Conservation (phyloP, 2,797 vertebrate species). For the Sylvia borin region DNA sequence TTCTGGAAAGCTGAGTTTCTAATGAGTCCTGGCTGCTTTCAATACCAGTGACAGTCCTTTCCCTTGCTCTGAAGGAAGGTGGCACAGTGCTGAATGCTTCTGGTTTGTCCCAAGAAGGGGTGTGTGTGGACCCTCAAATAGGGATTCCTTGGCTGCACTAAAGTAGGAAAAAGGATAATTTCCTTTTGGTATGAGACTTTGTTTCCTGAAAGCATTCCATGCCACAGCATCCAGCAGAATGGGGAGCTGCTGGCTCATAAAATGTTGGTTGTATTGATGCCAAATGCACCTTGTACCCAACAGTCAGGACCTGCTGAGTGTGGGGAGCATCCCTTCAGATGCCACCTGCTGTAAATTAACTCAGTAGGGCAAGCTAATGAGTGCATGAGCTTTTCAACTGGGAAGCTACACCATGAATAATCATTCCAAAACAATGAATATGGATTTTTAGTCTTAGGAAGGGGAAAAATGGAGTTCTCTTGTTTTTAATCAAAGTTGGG, state of each 20-base stretch:
- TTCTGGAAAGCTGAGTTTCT: not conserved
- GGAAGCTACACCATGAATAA: not conserved
- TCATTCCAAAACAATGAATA: not conserved
- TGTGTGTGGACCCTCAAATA: not conserved
- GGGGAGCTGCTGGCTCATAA: not conserved
- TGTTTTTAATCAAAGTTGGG: not conserved
- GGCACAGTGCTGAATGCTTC: not conserved
- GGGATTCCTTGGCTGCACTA: not conserved
- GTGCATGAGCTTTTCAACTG: not conserved
- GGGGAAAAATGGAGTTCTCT: not conserved
- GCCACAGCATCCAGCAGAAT: not conserved
- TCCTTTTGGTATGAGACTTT: not conserved
- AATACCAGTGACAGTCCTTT: not conserved
- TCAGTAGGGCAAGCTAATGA: not conserved
- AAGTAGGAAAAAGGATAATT: not conserved
- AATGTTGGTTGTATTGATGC: not conserved
- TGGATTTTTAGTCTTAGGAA: not conserved
- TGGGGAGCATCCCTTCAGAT: not conserved
- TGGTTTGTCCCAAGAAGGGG: not conserved
- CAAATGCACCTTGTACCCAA: not conserved
- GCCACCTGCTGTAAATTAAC: not conserved
- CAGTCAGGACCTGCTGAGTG: not conserved
- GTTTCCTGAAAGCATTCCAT: not conserved
- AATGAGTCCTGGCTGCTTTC: not conserved
- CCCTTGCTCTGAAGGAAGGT: not conserved